Percentiles rank a stretch among this genome's conserved stretches.
Conservation (phyloP, 2,113 vertebrate genomes). For the Triplophysa dalaica region DNA sequence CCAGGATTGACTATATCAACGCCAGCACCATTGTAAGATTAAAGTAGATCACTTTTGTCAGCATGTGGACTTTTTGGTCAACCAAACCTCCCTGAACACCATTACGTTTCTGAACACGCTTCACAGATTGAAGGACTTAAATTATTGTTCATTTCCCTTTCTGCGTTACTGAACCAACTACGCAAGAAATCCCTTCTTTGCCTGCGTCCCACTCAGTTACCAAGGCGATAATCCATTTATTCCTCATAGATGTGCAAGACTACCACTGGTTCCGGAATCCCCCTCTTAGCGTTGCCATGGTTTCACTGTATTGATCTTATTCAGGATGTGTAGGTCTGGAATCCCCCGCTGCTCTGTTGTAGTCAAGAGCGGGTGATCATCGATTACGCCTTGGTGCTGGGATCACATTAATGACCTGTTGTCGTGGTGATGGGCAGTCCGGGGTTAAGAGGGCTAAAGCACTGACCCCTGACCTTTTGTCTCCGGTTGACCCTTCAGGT, state of each 20-base stretch:
- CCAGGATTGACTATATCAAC: constrained; percentile 93
- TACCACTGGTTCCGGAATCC: constrained; percentile 42
- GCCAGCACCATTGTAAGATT: constrained; percentile 89
- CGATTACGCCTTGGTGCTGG: constrained; percentile 34
- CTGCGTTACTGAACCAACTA: not conserved
- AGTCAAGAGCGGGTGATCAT: constrained; percentile 25
- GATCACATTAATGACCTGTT: constrained; percentile 41
- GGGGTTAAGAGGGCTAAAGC: constrained; percentile 24
- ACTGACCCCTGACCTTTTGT: constrained; percentile 35
- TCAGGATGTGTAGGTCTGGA: constrained; percentile 37
- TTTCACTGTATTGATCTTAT: constrained; percentile 46
- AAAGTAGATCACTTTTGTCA: not conserved
- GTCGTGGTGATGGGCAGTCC: constrained; percentile 25
- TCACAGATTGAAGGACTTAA: not conserved
- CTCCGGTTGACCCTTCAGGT: constrained; percentile 73
- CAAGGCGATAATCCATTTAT: constrained; percentile 54
- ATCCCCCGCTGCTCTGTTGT: constrained; percentile 48
- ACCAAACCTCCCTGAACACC: not conserved
- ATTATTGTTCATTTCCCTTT: constrained; percentile 7
- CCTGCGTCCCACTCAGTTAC: constrained; percentile 24
- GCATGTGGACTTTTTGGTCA: not conserved
- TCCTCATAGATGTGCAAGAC: constrained; percentile 30
- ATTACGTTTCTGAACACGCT: not conserved
- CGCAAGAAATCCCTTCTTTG: not conserved
- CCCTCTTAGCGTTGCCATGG: constrained; percentile 43